Conservation (phyloP, 1,140 invertebrate species). For the Tetraneura akinire region DNA sequence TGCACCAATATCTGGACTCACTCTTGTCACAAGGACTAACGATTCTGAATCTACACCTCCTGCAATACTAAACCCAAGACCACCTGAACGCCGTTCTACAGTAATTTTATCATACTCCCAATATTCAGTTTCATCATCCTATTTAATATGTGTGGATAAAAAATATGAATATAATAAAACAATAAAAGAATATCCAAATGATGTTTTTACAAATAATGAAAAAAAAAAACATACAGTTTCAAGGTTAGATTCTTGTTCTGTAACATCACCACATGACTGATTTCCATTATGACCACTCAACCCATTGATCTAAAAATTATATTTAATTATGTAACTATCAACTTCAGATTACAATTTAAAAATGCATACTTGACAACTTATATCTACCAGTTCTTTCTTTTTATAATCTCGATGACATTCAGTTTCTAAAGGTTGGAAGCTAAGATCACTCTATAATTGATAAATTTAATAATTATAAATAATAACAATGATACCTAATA, state of each 20-base stretch:
- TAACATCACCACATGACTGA: constrained; percentile 36
- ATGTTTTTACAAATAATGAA: no score
- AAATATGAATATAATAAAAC: no score
- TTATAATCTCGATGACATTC: constrained; percentile 43
- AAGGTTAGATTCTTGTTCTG: constrained; percentile 49
- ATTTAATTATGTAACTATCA: not conserved
- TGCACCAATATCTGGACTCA: constrained; percentile 95
- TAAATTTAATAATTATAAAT: not conserved
- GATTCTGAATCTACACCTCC: constrained; percentile 78
- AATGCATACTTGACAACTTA: constrained; percentile 36
- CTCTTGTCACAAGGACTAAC: constrained; percentile 97
- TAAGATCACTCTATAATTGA: constrained; percentile 34
- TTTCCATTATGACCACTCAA: constrained; percentile 31
- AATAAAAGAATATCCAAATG: no score
- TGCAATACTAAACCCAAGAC: constrained; percentile 96
- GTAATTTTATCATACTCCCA: constrained; percentile 87
- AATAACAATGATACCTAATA: not conserved
- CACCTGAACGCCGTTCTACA: constrained; percentile 80
- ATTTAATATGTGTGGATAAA: not conserved
- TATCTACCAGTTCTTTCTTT: constrained; percentile 42
- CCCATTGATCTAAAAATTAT: constrained; percentile 33
- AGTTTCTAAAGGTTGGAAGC: constrained; percentile 40
- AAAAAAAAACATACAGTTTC: constrained; percentile 26
- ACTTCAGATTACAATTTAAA: not conserved
- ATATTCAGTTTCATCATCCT: constrained; percentile 43